A percentile compares a stretch with the other conserved stretches of the same genome.
Conservation (phyloP, 2,113 vertebrate genomes). For the Paradisaea rubra region DNA sequence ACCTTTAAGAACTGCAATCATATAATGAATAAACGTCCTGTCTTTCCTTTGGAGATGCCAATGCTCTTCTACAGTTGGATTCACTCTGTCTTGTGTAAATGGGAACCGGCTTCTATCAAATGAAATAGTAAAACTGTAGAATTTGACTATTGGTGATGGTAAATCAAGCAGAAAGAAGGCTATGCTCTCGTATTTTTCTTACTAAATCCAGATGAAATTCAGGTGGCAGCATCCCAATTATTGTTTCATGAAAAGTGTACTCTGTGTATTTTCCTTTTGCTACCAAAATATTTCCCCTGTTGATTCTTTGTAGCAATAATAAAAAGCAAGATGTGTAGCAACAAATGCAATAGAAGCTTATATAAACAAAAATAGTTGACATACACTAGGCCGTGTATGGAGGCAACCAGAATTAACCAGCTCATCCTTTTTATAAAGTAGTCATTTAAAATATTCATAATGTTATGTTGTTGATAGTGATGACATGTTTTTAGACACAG, state of each 20-base stretch:
- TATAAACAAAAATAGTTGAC: neutral
- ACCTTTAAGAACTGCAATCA: neutral
- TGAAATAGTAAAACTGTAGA: neutral
- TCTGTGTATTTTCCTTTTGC: neutral
- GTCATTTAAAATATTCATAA: constrained; percentile 41
- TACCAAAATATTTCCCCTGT: neutral
- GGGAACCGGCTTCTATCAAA: neutral
- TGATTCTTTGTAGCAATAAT: neutral
- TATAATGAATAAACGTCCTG: neutral
- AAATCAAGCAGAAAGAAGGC: constrained; percentile 21
- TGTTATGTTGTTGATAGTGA: constrained; percentile 45
- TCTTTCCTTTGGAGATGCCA: neutral
- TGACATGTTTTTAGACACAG: constrained; percentile 65
- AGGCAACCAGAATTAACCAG: constrained; percentile 12
- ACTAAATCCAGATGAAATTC: neutral
- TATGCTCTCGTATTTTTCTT: neutral
- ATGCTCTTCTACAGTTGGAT: neutral
- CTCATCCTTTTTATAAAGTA: neutral
- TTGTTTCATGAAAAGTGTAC: neutral
- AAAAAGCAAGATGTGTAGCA: neutral
- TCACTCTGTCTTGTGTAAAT: neutral
- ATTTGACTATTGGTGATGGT: neutral
- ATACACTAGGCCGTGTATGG: neutral
- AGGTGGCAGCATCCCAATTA: neutral
- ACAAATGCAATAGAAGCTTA: neutral